Percentiles rank a stretch among this genome's conserved stretches.
phyloP scores from a whole-genome alignment of 2,888 invertebrate genomes.

The Theretra japonica region DNA sequence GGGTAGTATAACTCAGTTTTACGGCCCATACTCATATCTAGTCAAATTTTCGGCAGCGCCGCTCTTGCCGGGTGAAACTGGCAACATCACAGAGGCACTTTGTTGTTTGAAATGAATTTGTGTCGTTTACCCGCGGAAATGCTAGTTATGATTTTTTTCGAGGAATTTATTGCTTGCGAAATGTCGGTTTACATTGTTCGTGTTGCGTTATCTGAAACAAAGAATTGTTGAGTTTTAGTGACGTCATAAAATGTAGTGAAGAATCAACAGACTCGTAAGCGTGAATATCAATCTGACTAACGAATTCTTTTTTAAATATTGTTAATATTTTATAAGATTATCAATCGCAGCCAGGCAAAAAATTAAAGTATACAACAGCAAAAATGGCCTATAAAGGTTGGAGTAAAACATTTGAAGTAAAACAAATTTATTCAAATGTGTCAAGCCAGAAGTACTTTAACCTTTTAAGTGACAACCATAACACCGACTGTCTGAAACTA shows the following conservation, averaged over 20 bases:
- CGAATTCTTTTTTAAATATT: too few relatives aligned
- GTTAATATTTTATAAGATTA: too few relatives aligned
- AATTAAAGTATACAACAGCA: too few relatives aligned
- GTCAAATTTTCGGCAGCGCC: slow-evolving; percentile 69
- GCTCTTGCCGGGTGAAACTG: slow-evolving; percentile 61
- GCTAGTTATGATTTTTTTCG: slow-evolving; percentile 52
- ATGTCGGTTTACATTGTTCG: slow-evolving; percentile 23
- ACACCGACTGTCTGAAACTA: neutral
- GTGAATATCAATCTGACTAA: too few relatives aligned
- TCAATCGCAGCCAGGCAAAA: too few relatives aligned
- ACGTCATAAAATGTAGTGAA: too few relatives aligned
- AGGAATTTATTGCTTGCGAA: slow-evolving; percentile 44
- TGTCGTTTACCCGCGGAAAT: slow-evolving; percentile 54
- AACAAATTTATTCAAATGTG: neutral
- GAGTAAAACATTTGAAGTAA: too few relatives aligned
- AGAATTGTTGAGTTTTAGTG: slow-evolving; percentile 38
- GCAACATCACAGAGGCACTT: slow-evolving; percentile 76
- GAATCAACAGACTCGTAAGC: too few relatives aligned
- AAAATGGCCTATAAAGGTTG: too few relatives aligned
- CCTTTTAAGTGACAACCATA: neutral
- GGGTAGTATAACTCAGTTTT: slow-evolving; percentile 64
- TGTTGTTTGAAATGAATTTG: slow-evolving; percentile 56
- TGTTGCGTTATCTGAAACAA: slow-evolving; percentile 55
- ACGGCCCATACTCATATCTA: slow-evolving; percentile 72
- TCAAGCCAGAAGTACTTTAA: neutral